Evolutionary conservation across 1,140 invertebrate genomes (phyloP), one percentile per base, ranked within the genome.

Genomic region (Physella acuta): DNA sequence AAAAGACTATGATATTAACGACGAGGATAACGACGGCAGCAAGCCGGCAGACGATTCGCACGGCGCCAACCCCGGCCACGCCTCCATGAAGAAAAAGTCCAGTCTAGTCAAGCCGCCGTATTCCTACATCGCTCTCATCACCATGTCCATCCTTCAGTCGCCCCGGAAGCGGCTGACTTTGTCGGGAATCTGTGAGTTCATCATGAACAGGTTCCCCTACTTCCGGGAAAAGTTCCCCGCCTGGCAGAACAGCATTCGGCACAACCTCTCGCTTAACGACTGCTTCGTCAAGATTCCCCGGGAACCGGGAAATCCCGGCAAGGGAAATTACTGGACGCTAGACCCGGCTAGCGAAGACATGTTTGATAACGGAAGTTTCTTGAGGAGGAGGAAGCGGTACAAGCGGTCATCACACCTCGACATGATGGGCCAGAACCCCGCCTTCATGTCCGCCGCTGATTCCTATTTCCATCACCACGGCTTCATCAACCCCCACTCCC

Each of bases 311-410:
- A 99, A 99, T 82, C 97, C 98, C 0, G 81, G 83, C 11, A 99
- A 99, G 79, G 97, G 97, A 0, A 99, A 99, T 81, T 99, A 99
- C 85, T 99, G 97, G 97, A 97, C 95, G 0, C 84, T 99, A 56
- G 96, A 99, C 85, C 97, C 97, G 0, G 86, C 94, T 66, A 94
- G 94, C 0, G 95, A 98, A 81, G 94, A 99, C 80, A 99, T 99
- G 98, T 99, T 99, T 79, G 97, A 99, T 81, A 99, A 99, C 83
- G 98, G 98, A 0, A 96, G 93, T 79, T 99, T 99, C 81, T 86
- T 99, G 52, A 85, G 97, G 3, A 88, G 97, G 26, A 85, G 97
- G 63, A 99, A 99, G 85, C 88, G 97, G 30, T 99, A 96, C 87
- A 98, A 98, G 83, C 87, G 95, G 56, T 92, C 93, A 11, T 89